Conservation (phyloP, 2,113 vertebrate species). For the Anarhynchus alexandrinus region DNA sequence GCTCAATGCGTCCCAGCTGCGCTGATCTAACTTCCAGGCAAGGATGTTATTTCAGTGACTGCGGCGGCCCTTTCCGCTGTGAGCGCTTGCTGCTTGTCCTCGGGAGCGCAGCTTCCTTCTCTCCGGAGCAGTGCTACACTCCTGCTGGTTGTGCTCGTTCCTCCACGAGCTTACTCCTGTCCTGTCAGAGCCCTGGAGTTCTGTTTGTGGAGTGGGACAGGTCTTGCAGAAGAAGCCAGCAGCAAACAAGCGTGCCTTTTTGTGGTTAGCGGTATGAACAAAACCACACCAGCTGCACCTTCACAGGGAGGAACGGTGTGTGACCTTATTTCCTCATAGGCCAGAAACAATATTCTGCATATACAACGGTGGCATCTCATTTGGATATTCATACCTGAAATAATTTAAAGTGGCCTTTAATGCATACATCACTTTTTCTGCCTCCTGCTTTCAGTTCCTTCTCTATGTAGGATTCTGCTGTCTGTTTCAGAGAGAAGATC, state of each 20-base stretch:
- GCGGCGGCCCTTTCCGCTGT: background rate
- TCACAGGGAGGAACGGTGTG: background rate
- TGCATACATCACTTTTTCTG: background rate
- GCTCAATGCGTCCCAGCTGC: background rate
- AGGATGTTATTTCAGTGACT: background rate
- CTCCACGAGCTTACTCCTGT: background rate
- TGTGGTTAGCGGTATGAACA: background rate
- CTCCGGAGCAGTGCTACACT: background rate
- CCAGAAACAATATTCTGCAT: background rate
- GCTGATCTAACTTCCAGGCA: background rate
- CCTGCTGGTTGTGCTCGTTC: background rate
- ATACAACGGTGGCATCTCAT: background rate
- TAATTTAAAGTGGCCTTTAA: background rate
- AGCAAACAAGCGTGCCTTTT: background rate
- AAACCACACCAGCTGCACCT: background rate
- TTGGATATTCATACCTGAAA: background rate
- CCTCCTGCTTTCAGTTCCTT: background rate
- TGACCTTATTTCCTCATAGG: background rate
- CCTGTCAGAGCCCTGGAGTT: background rate
- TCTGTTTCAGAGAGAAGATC: background rate
- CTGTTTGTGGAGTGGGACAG: background rate
- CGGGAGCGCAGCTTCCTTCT: background rate
- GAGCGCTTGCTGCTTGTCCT: background rate
- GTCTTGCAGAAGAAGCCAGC: background rate
- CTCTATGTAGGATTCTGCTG: background rate